Percentiles rank a stretch among this genome's conserved stretches.
phyloP scores from a whole-genome alignment of 2,888 invertebrate species.

The Melinaea menophilus region DNA sequence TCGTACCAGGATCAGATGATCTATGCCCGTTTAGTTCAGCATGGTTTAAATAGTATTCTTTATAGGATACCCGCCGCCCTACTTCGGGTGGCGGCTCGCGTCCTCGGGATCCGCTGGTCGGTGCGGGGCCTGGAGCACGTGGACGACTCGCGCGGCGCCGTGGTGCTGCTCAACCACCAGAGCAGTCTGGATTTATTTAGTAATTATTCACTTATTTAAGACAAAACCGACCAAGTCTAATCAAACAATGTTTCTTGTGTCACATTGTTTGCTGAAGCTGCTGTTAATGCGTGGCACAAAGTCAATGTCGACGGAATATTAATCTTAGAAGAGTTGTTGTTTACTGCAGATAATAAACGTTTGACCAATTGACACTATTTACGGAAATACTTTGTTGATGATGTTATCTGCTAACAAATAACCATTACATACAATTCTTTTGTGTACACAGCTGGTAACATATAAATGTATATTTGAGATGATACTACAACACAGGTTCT shows the following conservation, averaged over 20 bases:
- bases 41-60: background rate
- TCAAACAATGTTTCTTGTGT: no score
- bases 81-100: slow-evolving; percentile 73
- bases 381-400: background rate
- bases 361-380: no score
- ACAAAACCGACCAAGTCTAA: background rate
- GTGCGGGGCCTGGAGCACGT: slow-evolving; percentile 88
- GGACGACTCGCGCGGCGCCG: slow-evolving; percentile 84
- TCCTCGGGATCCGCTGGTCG: slow-evolving; percentile 83
- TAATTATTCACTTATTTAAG: slow-evolving; percentile 42
- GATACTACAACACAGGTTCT: no score
- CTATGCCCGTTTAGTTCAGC: background rate
- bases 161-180: slow-evolving; percentile 93
- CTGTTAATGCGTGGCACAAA: no score
- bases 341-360: no score
- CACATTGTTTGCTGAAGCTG: no score
- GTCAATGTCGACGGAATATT: no score
- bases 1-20: background rate
- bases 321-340: no score
- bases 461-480: no score
- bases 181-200: slow-evolving; percentile 90
- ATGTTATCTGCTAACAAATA: slow-evolving; percentile 6
- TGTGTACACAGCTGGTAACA: no score
- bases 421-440: background rate
- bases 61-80: slow-evolving; percentile 83